A percentile compares a stretch with the other conserved stretches of the same genome.
Evolutionary conservation across 1,140 invertebrate species (phyloP).

Genomic region (Chironomus tepperi): DNA sequence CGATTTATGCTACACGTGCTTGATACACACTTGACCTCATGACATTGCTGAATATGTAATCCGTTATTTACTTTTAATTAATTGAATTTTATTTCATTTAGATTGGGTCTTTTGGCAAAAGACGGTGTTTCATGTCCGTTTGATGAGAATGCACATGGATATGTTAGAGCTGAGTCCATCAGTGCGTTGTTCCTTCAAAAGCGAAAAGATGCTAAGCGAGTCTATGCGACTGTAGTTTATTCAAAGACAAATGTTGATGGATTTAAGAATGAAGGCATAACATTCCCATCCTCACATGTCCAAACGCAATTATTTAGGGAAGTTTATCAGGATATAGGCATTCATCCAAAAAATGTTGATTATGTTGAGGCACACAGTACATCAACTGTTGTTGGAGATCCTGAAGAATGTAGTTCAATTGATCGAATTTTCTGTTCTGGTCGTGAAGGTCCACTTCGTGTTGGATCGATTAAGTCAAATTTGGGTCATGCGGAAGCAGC

Average conservation of each 20-base stretch:
- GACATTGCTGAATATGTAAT: too few species aligned
- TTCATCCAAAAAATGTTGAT: slow-evolving; percentile 68
- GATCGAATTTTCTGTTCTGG: slow-evolving; percentile 84
- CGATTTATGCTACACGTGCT: too few species aligned
- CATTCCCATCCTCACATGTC: slow-evolving; percentile 73
- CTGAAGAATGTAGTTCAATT: slow-evolving; percentile 91
- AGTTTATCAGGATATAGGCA: slow-evolving; percentile 68
- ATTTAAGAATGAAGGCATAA: neutral
- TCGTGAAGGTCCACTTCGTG: slow-evolving; percentile 66
- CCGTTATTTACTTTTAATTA: too few species aligned
- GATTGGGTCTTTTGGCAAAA: neutral
- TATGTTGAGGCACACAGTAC: slow-evolving; percentile 97
- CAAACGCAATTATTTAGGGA: slow-evolving; percentile 78
- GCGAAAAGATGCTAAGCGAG: slow-evolving; percentile 57
- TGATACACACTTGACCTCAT: too few species aligned
- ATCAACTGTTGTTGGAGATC: slow-evolving; percentile 92
- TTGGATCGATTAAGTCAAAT: slow-evolving; percentile 96
- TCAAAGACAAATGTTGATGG: slow-evolving; percentile 48
- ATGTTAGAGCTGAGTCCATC: slow-evolving; percentile 85
- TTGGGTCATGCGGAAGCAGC: slow-evolving; percentile 96
- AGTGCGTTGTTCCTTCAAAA: slow-evolving; percentile 76
- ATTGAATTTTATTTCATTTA: neutral
- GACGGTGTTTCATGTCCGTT: slow-evolving; percentile 76
- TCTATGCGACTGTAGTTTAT: slow-evolving; percentile 80
- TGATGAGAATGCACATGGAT: slow-evolving; percentile 75